A percentile compares a stretch with the other conserved stretches of the same genome.
Conservation (phyloP, 2,113 vertebrate species). For the Eleginops maclovinus region DNA sequence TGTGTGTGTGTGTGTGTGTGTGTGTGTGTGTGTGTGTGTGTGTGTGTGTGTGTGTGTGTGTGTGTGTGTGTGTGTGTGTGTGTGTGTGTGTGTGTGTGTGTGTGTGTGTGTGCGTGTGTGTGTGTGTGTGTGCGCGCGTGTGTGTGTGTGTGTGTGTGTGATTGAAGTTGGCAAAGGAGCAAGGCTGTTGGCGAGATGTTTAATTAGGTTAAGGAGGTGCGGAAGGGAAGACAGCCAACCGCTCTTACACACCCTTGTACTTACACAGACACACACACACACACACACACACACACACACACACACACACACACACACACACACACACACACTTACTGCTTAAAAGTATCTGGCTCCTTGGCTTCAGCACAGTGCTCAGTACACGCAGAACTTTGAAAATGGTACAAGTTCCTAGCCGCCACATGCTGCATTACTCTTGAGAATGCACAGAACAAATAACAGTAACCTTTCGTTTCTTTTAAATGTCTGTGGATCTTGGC, state of each 20-base stretch:
- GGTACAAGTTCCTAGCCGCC: constrained; percentile 53
- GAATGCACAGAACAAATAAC: constrained; percentile 24
- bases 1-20: constrained; percentile 11
- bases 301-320: constrained; percentile 26
- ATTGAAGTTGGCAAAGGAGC: constrained; percentile 43
- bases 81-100: too few relatives aligned
- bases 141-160: constrained; percentile 22
- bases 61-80: background rate
- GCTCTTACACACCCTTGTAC: constrained; percentile 41
- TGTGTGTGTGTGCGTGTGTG: background rate
- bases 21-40: background rate
- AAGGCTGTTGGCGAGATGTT: constrained; percentile 55
- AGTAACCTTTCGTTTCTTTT: constrained; percentile 32
- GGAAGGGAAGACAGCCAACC: constrained; percentile 50
- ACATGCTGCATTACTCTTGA: constrained; percentile 57
- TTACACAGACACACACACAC: constrained; percentile 18
- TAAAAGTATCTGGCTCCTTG: constrained; percentile 43
- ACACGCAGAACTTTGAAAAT: constrained; percentile 26
- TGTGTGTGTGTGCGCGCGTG: constrained; percentile 5
- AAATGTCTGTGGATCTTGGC: constrained; percentile 14
- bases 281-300: constrained; percentile 36
- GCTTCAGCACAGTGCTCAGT: constrained; percentile 41
- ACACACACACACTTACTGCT: constrained; percentile 19
- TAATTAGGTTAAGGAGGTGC: constrained; percentile 71
- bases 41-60: constrained; percentile 13